These are phyloP conservation scores for Argyra leucocephala DNA, from an alignment of 2,888 invertebrate genomes.

Conservation along the genomic window DNA sequence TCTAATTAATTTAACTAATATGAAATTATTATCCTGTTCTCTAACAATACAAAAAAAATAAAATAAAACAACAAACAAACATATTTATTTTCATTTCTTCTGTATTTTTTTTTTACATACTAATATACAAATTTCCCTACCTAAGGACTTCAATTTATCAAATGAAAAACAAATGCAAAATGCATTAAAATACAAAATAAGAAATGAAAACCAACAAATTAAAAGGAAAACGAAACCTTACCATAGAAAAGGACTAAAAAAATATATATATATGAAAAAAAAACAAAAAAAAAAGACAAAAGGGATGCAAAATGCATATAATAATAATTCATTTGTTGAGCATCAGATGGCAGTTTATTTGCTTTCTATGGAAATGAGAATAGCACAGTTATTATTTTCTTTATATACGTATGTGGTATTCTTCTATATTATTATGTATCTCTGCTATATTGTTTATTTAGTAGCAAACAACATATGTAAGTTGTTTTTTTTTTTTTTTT, in stretches of 20 bases:
- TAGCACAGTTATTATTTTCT: too few relatives aligned
- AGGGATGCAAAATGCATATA: background rate
- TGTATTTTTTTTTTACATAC: background rate
- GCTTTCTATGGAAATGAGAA: background rate
- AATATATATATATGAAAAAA: too few relatives aligned
- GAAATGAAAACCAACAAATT: too few relatives aligned
- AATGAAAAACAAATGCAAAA: background rate
- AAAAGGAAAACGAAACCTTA: too few relatives aligned
- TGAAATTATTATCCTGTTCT: background rate
- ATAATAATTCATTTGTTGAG: slow-evolving; percentile 4
- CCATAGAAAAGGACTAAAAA: too few relatives aligned
- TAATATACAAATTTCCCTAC: background rate
- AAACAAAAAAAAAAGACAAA: too few relatives aligned
- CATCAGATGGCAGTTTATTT: slow-evolving; percentile 1
- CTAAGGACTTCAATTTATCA: background rate
- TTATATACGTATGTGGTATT: background rate
- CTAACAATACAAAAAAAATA: too few relatives aligned
- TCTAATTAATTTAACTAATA: background rate
- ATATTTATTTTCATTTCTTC: background rate
- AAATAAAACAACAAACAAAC: background rate
- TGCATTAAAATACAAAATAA: too few relatives aligned
- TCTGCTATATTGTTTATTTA: background rate
- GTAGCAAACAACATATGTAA: too few relatives aligned
- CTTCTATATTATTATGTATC: background rate
- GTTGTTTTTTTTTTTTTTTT: too few relatives aligned